A percentile compares a stretch with the other conserved stretches of the same genome.
phyloP scores from a whole-genome alignment of 30 jellyfish, hydroid and myxozoan species.

The Aurelia sp. region DNA sequence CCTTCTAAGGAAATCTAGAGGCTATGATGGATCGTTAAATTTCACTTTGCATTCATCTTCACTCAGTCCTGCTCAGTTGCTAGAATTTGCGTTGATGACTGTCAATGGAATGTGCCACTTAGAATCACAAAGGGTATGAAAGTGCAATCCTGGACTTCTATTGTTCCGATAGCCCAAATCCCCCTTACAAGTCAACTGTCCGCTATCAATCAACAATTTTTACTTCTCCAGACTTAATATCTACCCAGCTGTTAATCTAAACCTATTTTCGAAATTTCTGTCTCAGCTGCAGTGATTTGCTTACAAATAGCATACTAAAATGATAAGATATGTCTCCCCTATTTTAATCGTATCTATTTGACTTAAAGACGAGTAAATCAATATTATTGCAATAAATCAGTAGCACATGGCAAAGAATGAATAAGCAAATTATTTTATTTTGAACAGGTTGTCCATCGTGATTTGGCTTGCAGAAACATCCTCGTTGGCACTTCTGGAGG shows the following conservation, averaged over 20 bases:
- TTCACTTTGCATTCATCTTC: constrained; percentile 12
- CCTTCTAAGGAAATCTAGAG: constrained; percentile 61
- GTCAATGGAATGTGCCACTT: constrained; percentile 73
- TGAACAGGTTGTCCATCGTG: constrained; percentile 70
- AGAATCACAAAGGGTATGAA: constrained; percentile 45
- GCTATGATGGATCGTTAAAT: constrained; percentile 28
- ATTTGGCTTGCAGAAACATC: constrained; percentile 68
- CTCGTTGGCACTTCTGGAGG: constrained; percentile 42
- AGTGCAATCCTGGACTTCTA: neutral
- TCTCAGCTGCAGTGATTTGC: too few species aligned
- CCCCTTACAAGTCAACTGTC: too few species aligned
- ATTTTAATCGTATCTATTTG: too few species aligned
- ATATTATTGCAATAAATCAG: neutral
- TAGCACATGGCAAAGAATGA: neutral
- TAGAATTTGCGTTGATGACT: constrained; percentile 42
- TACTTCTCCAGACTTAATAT: too few species aligned
- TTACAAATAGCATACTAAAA: too few species aligned
- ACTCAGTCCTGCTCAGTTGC: constrained; percentile 47
- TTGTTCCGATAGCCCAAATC: neutral
- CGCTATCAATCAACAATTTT: too few species aligned
- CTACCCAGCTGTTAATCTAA: too few species aligned
- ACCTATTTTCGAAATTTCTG: too few species aligned
- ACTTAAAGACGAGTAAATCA: too few species aligned
- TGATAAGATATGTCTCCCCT: too few species aligned
- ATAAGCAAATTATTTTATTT: neutral